Evolutionary conservation across 2,797 vertebrate genomes (phyloP), one percentile per base, ranked within the genome.

Genomic region (Passerculus sandwichensis): DNA sequence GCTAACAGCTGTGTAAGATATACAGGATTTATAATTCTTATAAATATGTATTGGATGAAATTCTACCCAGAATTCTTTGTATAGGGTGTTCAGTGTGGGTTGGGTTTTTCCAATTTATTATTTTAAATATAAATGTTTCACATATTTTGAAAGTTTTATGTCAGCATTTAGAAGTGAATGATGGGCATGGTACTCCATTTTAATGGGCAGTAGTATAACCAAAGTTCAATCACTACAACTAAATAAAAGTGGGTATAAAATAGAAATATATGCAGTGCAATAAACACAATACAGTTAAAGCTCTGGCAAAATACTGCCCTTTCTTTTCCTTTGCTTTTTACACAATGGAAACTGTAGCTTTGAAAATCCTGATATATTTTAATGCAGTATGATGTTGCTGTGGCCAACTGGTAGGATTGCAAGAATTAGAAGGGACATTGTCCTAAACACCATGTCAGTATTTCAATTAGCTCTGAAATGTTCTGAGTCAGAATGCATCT

Each of bases 401-500:
- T 66, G n/a, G 38, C 34, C 64, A 91, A 14, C 8, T 75, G 74
- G 36, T 78, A 59, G 66, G 36, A 93, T 57, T 84, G 17, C n/a
- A 73, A 80, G 65, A 71, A 9, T 50, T 84, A 87, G 25, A 81
- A 77, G 42, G 22, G 12, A 94, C 95, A 23, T 44, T 89, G 47
- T 90, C 48, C 38, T 91, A 85, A 97, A 92, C 69, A 67, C 13
- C 21, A 60, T 61, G 59, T 79, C 36, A 89, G 67, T 95, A 77
- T 45, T 95, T 91, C 61, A 95, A 36, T 95, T 95, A 93, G 32
- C 45, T 93, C 13, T 74, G 29, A 48, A 93, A 96, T 90, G 67
- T 12, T 92, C 51, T 79, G 73, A 59, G 32, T 87, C 42, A 64
- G 23, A 25, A 92, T 86, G 50, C 88, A 85, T 93, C 42, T 89